These are phyloP conservation scores for Rhabditoides inermis DNA, from an alignment of 2,888 invertebrate species.

Conservation along the genomic window DNA sequence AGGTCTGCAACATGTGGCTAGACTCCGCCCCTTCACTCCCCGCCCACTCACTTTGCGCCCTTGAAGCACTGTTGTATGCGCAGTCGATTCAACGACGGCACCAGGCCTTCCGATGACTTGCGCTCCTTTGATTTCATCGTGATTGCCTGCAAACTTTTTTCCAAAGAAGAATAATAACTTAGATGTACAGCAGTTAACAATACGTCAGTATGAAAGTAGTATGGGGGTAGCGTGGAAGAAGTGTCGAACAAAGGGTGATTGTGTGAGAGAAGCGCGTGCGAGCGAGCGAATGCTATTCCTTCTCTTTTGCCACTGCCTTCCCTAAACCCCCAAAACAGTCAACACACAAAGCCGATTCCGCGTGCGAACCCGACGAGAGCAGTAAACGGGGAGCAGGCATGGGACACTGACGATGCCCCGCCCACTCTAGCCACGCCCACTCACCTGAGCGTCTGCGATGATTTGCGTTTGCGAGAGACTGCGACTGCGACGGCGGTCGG, in stretches of 20 bases:
- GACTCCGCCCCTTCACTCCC: background rate
- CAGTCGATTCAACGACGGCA: conserved; percentile 44
- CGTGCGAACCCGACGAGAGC: too few relatives aligned
- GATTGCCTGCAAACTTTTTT: background rate
- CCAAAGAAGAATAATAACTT: too few relatives aligned
- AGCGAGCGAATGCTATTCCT: conserved; percentile 1
- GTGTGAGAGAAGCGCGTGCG: background rate
- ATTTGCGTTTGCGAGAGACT: conserved; percentile 42
- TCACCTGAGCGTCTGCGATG: conserved; percentile 41
- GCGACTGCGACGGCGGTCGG: conserved; percentile 33
- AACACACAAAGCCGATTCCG: too few relatives aligned
- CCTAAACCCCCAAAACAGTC: too few relatives aligned
- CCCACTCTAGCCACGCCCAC: background rate
- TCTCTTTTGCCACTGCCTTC: too few relatives aligned
- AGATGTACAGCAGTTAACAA: too few relatives aligned
- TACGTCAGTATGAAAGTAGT: too few relatives aligned
- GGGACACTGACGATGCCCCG: too few relatives aligned
- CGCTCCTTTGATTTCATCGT: conserved; percentile 6
- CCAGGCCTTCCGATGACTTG: conserved; percentile 33
- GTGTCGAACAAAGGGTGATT: background rate
- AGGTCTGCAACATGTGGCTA: conserved; percentile 25
- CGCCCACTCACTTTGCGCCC: conserved; percentile 37
- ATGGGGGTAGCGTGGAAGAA: background rate
- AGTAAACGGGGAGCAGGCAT: too few relatives aligned
- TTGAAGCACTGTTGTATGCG: conserved; percentile 47